Conservation (phyloP, 2,888 invertebrate genomes). For the Kuschelorhynchus macadamiae region DNA sequence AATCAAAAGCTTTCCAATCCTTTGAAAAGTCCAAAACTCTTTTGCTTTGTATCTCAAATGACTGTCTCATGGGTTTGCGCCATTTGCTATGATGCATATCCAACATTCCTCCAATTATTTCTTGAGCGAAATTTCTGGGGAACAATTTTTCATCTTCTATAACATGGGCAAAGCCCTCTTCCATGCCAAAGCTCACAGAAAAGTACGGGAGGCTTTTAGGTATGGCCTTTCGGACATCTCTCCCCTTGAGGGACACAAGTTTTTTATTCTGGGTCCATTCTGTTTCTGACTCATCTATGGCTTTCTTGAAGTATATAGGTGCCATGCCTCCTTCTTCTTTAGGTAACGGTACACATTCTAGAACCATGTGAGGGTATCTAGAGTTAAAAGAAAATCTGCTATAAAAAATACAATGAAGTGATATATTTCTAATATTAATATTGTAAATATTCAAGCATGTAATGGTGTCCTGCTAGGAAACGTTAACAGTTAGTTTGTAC, state of each 20-base stretch:
- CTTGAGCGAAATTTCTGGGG: conserved; percentile 92
- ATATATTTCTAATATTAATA: no score
- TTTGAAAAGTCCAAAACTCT: conserved; percentile 83
- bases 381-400: no score
- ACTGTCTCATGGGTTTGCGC: conserved; percentile 85
- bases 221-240: conserved; percentile 83
- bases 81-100: conserved; percentile 88
- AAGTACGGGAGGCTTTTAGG: conserved; percentile 97
- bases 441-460: no score
- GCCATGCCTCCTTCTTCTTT: conserved; percentile 88
- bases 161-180: conserved; percentile 95
- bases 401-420: no score
- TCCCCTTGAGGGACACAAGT: conserved; percentile 78
- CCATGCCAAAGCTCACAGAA: conserved; percentile 92
- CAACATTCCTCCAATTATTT: conserved; percentile 95
- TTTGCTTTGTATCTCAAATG: conserved; percentile 80
- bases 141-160: conserved; percentile 94
- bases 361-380: conserved; percentile 82
- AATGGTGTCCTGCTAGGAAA: no score
- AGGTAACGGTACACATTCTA: conserved; percentile 92
- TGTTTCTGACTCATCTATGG: conserved; percentile 92
- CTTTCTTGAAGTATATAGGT: conserved; percentile 98
- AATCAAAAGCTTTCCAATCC: conserved; percentile 79
- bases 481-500: no score
- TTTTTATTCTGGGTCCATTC: conserved; percentile 98